Conservation (phyloP, 2,888 invertebrate species). For the Monoplex corrugatus region DNA sequence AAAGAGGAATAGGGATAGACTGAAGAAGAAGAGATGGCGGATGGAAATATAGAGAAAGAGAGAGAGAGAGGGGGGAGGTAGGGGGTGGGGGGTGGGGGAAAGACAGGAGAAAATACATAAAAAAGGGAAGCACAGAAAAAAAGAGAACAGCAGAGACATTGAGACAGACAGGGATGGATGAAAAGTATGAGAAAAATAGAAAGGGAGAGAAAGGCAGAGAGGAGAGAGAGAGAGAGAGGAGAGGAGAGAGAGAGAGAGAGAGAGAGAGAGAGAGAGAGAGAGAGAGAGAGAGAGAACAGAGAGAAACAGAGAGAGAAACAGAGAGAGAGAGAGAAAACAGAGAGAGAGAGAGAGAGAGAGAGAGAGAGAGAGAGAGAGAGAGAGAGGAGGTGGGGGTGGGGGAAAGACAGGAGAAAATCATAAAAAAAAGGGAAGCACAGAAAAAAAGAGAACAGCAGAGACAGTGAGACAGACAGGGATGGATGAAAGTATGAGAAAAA, state of each 20-base stretch:
- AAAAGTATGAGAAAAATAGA: no score
- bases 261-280: not conserved
- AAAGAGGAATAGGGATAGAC: no score
- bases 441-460: not conserved
- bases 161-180: not conserved
- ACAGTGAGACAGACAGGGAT: not conserved
- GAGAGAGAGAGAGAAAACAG: not conserved
- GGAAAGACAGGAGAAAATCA: not conserved
- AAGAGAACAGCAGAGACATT: not conserved
- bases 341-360: not conserved
- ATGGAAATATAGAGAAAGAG: not conserved
- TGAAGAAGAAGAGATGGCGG: no score
- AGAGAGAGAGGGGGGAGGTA: conserved; percentile 2
- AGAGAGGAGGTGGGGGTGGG: no score
- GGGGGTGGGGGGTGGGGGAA: no score
- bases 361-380: not conserved
- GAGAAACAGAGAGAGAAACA: not conserved
- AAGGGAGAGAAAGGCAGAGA: not conserved
- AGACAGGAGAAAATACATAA: not conserved
- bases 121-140: not conserved
- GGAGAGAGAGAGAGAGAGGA: not conserved
- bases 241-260: not conserved
- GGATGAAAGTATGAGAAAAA: not conserved
- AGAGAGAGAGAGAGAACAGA: not conserved
- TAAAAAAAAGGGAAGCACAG: not conserved